Evolutionary conservation across 2,888 invertebrate species (phyloP).

Genomic region (Oxycera nigricornis): DNA sequence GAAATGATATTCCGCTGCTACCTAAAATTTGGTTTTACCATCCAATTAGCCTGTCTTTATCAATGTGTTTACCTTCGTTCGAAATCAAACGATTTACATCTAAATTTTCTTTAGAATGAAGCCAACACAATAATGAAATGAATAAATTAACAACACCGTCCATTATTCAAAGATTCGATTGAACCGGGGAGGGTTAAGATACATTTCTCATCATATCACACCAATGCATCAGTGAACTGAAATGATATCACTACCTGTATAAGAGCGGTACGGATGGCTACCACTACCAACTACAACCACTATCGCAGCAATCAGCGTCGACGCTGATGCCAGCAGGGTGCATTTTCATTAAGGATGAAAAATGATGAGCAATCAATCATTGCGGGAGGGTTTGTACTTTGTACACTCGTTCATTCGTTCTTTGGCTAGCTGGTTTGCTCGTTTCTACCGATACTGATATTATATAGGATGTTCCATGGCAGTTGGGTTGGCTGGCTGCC

Average conservation of each 20-base stretch:
- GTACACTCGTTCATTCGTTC: neutral
- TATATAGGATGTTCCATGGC: slow-evolving; percentile 5
- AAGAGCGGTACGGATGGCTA: neutral
- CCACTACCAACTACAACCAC: neutral
- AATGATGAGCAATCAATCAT: slow-evolving; percentile 64
- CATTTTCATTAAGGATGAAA: slow-evolving; percentile 64
- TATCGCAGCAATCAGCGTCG: slow-evolving; percentile 31
- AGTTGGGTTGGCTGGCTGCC: slow-evolving; percentile 18
- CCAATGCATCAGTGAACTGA: neutral
- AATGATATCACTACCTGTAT: slow-evolving; percentile 1
- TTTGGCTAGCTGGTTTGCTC: neutral
- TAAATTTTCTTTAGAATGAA: neutral
- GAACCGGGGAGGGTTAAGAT: neutral
- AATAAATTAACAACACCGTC: slow-evolving; percentile 1
- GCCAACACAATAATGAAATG: neutral
- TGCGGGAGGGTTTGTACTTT: slow-evolving; percentile 58
- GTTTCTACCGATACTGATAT: too few relatives aligned
- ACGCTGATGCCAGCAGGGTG: slow-evolving; percentile 58
- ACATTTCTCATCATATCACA: neutral
- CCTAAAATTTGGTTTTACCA: too few relatives aligned
- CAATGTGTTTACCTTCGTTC: too few relatives aligned
- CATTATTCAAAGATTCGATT: neutral
- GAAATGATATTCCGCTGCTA: too few relatives aligned
- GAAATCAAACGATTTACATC: too few relatives aligned
- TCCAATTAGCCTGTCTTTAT: too few relatives aligned